Evolutionary conservation across 2,888 invertebrate species (phyloP).

Genomic region (Crematogaster levior): DNA sequence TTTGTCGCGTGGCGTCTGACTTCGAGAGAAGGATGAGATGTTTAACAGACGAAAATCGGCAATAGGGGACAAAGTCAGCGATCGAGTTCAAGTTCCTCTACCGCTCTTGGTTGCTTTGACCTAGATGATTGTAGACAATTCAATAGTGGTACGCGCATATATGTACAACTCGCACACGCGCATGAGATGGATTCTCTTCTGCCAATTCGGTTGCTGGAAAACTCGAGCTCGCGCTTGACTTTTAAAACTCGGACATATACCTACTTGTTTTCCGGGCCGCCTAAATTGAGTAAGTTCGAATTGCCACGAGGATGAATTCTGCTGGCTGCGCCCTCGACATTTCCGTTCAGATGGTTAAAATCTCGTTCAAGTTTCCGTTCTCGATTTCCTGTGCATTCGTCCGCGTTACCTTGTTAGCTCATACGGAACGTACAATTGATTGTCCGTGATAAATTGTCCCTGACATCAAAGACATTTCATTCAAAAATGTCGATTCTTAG

Average conservation of each 20-base stretch:
- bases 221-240: slow-evolving; percentile 72
- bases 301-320: slow-evolving; percentile 33
- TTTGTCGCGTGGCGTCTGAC: neutral
- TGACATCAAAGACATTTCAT: neutral
- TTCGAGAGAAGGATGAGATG: neutral
- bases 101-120: slow-evolving; percentile 55
- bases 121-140: slow-evolving; percentile 46
- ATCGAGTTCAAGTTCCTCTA: slow-evolving; percentile 63
- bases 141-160: slow-evolving; percentile 33
- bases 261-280: slow-evolving; percentile 30
- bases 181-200: slow-evolving; percentile 41
- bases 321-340: slow-evolving; percentile 63
- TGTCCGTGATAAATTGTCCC: slow-evolving; percentile 34
- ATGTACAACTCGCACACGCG: slow-evolving; percentile 36
- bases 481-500: neutral
- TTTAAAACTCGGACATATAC: slow-evolving; percentile 75
- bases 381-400: slow-evolving; percentile 49
- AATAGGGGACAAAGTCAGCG: slow-evolving; percentile 54
- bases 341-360: slow-evolving; percentile 76
- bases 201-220: slow-evolving; percentile 58
- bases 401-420: neutral
- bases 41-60: slow-evolving; percentile 55
- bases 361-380: slow-evolving; percentile 76
- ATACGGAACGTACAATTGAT: slow-evolving; percentile 23
- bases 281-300: slow-evolving; percentile 62